Conservation (phyloP, 2,797 vertebrate species). For the Chelidonichthys spinosus region DNA sequence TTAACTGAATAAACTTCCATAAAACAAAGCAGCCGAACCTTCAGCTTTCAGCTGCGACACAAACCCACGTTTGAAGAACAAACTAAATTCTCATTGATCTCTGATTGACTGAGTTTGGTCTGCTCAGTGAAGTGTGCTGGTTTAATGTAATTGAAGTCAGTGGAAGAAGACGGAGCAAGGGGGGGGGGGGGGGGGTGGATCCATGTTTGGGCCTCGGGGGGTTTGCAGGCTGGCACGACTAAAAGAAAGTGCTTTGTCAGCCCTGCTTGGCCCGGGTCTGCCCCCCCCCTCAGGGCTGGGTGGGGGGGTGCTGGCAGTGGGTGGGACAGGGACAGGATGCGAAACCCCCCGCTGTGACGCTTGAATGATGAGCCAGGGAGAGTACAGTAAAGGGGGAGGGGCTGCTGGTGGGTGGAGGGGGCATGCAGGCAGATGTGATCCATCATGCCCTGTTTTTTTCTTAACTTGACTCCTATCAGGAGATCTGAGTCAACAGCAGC, state of each 20-base stretch:
- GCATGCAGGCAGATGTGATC: slow-evolving; percentile 54
- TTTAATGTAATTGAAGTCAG: slow-evolving; percentile 61
- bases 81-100: slow-evolving; percentile 74
- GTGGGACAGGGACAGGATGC: slow-evolving; percentile 69
- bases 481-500: slow-evolving; percentile 38
- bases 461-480: slow-evolving; percentile 44
- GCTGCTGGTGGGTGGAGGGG: slow-evolving; percentile 13
- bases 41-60: slow-evolving; percentile 2
- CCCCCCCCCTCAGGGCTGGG: slow-evolving; percentile 49
- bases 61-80: slow-evolving; percentile 61
- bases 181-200: slow-evolving; percentile 21
- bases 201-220: slow-evolving; percentile 41
- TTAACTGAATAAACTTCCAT: slow-evolving; percentile 21
- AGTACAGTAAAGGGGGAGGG: slow-evolving; percentile 76
- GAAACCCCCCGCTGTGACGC: slow-evolving; percentile 42
- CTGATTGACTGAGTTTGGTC: slow-evolving; percentile 32
- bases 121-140: slow-evolving; percentile 29
- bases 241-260: slow-evolving; percentile 76
- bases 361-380: slow-evolving; percentile 71
- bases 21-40: slow-evolving; percentile 49
- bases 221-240: slow-evolving; percentile 44
- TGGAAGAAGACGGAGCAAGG: slow-evolving; percentile 16
- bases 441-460: slow-evolving; percentile 60
- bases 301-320: slow-evolving; percentile 63
- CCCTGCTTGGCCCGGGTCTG: slow-evolving; percentile 37